Conservation (phyloP, 2,113 vertebrate genomes). For the Dipodomys ordii region DNA sequence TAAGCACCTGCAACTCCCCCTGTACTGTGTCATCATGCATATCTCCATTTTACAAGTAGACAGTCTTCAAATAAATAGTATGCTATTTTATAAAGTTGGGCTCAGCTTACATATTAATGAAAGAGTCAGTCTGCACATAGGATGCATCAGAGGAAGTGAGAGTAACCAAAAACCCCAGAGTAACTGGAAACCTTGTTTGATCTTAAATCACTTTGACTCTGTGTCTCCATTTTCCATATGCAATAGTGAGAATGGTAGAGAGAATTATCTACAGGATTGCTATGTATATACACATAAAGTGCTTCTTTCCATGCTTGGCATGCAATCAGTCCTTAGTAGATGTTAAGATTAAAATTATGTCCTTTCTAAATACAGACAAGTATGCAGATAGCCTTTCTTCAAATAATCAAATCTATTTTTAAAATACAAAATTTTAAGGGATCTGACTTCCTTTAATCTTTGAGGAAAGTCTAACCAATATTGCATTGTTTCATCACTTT, state of each 20-base stretch:
- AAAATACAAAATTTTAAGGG: neutral
- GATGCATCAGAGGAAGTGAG: too few relatives aligned
- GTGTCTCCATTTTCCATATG: neutral
- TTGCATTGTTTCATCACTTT: neutral
- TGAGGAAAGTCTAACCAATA: neutral
- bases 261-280: neutral
- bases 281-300: neutral
- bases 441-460: neutral
- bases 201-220: neutral
- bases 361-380: neutral
- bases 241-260: neutral
- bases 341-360: neutral
- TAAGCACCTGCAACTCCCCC: neutral
- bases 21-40: neutral
- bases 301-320: neutral
- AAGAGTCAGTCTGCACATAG: neutral
- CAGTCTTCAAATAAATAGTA: neutral
- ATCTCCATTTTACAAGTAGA: neutral
- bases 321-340: accelerated
- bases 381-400: neutral
- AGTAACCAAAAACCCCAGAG: too few relatives aligned
- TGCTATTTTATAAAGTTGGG: neutral
- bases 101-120: neutral
- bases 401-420: neutral
- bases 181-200: neutral